Evolutionary conservation across 2,113 vertebrate genomes (phyloP).

Genomic region (Ptilorrhoa leucosticta): DNA sequence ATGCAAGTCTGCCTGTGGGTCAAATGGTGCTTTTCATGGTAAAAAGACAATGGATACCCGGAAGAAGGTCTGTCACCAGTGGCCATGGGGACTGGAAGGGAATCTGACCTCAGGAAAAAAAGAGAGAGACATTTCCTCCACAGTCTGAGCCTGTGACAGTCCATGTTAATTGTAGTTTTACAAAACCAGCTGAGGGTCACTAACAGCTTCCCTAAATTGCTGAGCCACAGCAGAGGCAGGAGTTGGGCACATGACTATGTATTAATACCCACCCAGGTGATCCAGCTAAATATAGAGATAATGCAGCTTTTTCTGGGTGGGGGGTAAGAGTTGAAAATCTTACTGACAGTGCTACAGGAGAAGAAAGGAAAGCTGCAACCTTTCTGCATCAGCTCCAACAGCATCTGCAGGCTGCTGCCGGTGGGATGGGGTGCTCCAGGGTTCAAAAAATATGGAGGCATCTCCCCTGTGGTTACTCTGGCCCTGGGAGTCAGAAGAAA

Average conservation of each 20-base stretch:
- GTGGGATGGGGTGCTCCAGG: neutral
- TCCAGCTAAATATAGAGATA: neutral
- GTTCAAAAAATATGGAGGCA: neutral
- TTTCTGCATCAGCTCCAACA: neutral
- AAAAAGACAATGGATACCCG: neutral
- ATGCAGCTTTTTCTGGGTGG: neutral
- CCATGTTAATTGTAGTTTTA: neutral
- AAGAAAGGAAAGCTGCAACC: neutral
- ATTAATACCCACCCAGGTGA: neutral
- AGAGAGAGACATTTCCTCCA: neutral
- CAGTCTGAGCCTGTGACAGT: neutral
- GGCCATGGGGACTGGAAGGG: neutral
- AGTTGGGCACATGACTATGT: neutral
- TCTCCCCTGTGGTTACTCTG: neutral
- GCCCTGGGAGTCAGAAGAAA: neutral
- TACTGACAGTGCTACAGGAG: accelerated
- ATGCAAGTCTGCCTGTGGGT: neutral
- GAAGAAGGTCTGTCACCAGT: neutral
- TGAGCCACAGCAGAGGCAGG: neutral
- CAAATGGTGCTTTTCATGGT: neutral
- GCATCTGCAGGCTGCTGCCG: neutral
- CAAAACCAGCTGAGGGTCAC: neutral
- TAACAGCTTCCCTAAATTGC: neutral
- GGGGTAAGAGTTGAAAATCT: neutral
- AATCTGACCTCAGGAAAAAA: neutral